Conservation (phyloP, 1,140 invertebrate genomes). For the Manduca sexta region DNA sequence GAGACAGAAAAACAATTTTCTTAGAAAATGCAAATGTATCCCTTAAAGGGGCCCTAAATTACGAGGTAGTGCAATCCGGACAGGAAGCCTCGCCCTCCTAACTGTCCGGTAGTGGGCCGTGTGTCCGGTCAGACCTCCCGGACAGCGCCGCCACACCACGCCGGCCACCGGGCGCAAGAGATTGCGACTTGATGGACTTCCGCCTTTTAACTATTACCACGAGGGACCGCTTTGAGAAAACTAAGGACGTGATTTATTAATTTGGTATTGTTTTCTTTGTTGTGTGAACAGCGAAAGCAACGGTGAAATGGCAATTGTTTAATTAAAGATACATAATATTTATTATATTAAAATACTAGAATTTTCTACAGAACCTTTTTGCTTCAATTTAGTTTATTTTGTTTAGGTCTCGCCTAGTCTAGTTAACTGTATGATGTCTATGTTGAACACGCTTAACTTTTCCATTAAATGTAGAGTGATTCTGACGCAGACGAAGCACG, state of each 20-base stretch:
- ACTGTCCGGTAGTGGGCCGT: constrained; percentile 39
- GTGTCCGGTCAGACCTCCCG: constrained; percentile 52
- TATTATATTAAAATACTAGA: too few species aligned
- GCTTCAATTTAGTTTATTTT: too few species aligned
- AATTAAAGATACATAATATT: too few species aligned
- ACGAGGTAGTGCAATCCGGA: constrained; percentile 15
- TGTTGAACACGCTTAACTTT: too few species aligned
- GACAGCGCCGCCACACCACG: too few species aligned
- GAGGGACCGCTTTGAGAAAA: constrained; percentile 1
- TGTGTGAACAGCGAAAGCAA: not conserved
- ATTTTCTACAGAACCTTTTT: too few species aligned
- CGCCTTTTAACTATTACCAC: constrained; percentile 52
- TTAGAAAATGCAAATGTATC: constrained; percentile 15
- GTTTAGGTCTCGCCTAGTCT: too few species aligned
- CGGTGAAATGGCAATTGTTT: too few species aligned
- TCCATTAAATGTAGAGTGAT: too few species aligned
- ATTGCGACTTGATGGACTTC: constrained; percentile 55
- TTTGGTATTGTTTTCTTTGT: not conserved
- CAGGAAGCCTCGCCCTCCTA: constrained; percentile 45
- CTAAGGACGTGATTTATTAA: not conserved
- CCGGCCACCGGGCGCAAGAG: constrained; percentile 10
- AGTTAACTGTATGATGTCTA: too few species aligned
- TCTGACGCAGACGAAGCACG: too few species aligned
- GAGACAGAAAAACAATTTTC: constrained; percentile 5
- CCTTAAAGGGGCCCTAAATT: constrained; percentile 19